phyloP scores from a whole-genome alignment of 2,888 invertebrate genomes.

The Anticlea derivata region DNA sequence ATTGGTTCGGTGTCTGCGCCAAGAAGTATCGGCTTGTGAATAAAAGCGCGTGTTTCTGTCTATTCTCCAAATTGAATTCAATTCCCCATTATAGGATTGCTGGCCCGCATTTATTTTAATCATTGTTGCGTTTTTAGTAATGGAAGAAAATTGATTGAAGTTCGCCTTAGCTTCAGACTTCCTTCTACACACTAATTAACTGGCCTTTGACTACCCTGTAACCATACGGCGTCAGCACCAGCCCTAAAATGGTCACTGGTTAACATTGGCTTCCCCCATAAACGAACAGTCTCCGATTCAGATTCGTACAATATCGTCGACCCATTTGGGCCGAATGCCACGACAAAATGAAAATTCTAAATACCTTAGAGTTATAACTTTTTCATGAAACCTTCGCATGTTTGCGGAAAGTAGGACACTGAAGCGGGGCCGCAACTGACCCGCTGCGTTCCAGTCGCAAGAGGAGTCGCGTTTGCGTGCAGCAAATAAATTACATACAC shows the following conservation, averaged over 20 bases:
- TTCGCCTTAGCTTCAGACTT: no score
- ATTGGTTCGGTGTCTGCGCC: conserved; percentile 45
- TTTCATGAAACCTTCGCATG: conserved; percentile 4
- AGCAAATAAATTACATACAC: conserved; percentile 26
- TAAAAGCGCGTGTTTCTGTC: conserved; percentile 46
- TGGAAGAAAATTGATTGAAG: conserved; percentile 3
- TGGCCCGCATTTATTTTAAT: conserved; percentile 25
- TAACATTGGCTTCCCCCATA: no score
- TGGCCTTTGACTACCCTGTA: no score
- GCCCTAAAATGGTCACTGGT: no score
- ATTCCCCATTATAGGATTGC: conserved; percentile 39
- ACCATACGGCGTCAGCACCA: no score
- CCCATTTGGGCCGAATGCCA: no score
- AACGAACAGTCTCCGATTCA: no score
- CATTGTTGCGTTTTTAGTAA: conserved; percentile 28
- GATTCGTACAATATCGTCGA: no score
- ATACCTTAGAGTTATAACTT: background rate
- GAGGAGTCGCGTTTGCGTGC: conserved; percentile 27
- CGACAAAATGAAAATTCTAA: background rate
- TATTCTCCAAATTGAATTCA: conserved; percentile 50
- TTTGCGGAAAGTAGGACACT: conserved; percentile 6
- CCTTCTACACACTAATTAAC: no score
- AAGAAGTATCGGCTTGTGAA: conserved; percentile 39
- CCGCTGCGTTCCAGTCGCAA: conserved; percentile 22
- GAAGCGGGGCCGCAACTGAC: conserved; percentile 25